Conservation (phyloP, 2,113 vertebrate species). For the Pelusios castaneus region DNA sequence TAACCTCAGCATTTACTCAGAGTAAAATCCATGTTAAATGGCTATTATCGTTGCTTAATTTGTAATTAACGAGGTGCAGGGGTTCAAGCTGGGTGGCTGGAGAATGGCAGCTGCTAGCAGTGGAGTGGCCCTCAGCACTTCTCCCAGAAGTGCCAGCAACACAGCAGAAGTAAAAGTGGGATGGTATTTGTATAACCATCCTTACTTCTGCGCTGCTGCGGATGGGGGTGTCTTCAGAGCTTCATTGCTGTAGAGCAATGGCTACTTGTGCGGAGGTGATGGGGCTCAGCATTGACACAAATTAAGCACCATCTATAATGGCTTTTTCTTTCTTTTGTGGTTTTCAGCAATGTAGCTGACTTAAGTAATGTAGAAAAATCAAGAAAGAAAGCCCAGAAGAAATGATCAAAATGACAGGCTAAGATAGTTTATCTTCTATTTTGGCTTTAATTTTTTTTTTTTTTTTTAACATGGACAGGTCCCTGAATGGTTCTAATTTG, state of each 20-base stretch:
- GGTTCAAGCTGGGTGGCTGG: background rate
- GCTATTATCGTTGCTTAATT: background rate
- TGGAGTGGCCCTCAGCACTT: background rate
- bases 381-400: background rate
- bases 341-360: background rate
- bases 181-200: background rate
- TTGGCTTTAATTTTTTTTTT: background rate
- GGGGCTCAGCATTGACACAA: background rate
- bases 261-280: background rate
- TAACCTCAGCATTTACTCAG: background rate
- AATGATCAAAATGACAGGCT: background rate
- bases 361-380: background rate
- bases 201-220: background rate
- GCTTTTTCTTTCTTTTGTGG: constrained; percentile 7
- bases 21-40: constrained; percentile 17
- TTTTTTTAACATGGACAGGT: background rate
- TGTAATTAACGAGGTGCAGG: background rate
- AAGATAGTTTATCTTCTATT: background rate
- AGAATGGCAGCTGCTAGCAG: background rate
- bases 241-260: background rate
- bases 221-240: background rate
- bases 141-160: background rate
- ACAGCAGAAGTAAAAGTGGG: background rate
- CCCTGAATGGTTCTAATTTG: background rate
- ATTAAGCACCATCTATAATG: background rate